Base-by-base conservation (phyloP, 2,888 invertebrate genomes). In the Synanthedon myopaeformis region DNA sequence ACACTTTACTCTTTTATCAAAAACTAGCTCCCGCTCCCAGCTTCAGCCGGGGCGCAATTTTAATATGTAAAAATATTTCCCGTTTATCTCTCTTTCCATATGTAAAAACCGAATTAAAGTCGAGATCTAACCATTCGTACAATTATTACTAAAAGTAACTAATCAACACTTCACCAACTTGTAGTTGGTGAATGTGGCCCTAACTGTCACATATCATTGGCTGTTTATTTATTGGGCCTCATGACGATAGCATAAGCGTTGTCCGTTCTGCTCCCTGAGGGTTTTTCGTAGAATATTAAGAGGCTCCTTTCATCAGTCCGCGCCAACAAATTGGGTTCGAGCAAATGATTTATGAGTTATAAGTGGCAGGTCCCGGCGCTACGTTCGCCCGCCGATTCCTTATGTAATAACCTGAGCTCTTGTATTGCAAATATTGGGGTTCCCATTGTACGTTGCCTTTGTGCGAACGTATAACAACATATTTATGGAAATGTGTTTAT, bases 281-380 rank as follows among this genome's bases (percentile, higher is more conserved):
- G 50, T 53, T 41, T 49, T 53, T 42, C 42, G 28, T 54, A 59
- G 65, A 67, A 69, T 70, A 69, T 69, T 68, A 69, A 66, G 65
- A 63, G 59, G 13, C 13, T 63, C 70, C 66, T 74, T 75, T 74
- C 74, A 75, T 74, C 74, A 73, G 70, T 64, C 67, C 60, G 61
- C 64, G 64, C 64, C 66, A 69, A 69, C 74, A 72, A 75, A 74
- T 73, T 73, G 72, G 69, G 73, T 69, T 64, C 64, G 63, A 61
- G 65, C 70, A 74, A 72, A 73, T 75, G 74, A 75, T 75, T 75
- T 74, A 75, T 70, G 72, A 69, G 69, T 59, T 63, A 68, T 67
- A 70, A 70, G 67, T 70, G 66, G 64, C 58, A 59, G 63, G 60
- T 59, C 51, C 41, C 51, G 50, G 51, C 61, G 67, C 66, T 65